Evolutionary conservation across 2,888 invertebrate genomes (phyloP).

Genomic region (Drosophila neotestacea): DNA sequence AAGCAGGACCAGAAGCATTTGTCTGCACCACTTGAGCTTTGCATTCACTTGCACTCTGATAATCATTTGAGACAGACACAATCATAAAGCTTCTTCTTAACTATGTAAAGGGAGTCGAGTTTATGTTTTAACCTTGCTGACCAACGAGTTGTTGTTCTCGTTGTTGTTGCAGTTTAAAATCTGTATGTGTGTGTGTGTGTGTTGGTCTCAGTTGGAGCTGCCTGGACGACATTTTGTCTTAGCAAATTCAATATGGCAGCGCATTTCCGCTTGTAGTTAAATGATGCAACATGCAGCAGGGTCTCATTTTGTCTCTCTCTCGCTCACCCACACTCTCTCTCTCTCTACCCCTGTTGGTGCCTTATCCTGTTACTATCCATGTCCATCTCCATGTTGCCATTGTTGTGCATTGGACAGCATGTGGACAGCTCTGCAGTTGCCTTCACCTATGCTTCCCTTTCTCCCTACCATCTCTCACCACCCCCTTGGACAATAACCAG

Average conservation of each 20-base stretch:
- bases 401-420: constrained; percentile 28
- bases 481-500: not conserved
- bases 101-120: not conserved
- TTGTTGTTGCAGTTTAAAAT: constrained; percentile 21
- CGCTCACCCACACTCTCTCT: not conserved
- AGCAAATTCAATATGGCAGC: constrained; percentile 70
- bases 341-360: not conserved
- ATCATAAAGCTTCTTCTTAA: constrained; percentile 3
- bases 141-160: constrained; percentile 8
- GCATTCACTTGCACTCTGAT: constrained; percentile 1
- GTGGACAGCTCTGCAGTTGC: constrained; percentile 17
- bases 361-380: not conserved
- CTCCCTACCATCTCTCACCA: not conserved
- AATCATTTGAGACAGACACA: constrained; percentile 14
- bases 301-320: not conserved
- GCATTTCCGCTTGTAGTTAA: constrained; percentile 65
- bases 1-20: not conserved
- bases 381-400: constrained; percentile 9
- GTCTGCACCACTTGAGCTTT: constrained; percentile 11
- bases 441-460: not conserved
- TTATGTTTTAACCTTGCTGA: constrained; percentile 7
- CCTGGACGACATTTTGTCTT: constrained; percentile 51
- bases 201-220: constrained; percentile 10
- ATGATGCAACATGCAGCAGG: constrained; percentile 43
- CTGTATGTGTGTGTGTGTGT: constrained; percentile 28